Percentiles rank a stretch among this genome's conserved stretches.
phyloP scores from a whole-genome alignment of 2,888 invertebrate genomes.

The Cetonia aurata region DNA sequence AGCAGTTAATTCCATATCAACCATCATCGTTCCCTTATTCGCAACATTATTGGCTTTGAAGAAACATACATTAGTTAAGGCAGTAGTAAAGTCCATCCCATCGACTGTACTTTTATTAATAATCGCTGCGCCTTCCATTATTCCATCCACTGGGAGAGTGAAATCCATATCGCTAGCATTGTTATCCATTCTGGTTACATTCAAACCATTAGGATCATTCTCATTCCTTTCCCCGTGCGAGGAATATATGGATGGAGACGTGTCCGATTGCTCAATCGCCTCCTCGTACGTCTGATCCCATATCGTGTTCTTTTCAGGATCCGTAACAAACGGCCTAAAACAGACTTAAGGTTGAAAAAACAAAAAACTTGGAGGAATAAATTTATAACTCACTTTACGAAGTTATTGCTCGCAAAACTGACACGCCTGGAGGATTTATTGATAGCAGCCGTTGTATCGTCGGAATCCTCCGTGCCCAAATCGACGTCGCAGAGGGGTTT shows the following conservation, averaged over 20 bases:
- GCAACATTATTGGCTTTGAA: neutral
- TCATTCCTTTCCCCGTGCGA: constrained; percentile 12
- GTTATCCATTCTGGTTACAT: neutral
- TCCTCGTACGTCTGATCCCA: constrained; percentile 61
- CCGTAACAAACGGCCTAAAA: constrained; percentile 57
- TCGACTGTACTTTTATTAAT: neutral
- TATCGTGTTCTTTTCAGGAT: constrained; percentile 59
- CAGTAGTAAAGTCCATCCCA: constrained; percentile 33
- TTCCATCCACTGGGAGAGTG: neutral
- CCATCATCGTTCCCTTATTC: neutral
- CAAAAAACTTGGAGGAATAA: neutral
- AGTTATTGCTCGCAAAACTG: constrained; percentile 60
- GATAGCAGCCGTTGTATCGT: constrained; percentile 46
- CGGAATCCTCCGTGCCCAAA: constrained; percentile 48
- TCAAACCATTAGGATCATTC: constrained; percentile 6
- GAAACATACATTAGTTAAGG: neutral
- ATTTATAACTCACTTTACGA: constrained; percentile 55
- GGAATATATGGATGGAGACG: constrained; percentile 33
- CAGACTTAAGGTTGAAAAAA: neutral
- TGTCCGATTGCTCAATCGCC: constrained; percentile 45
- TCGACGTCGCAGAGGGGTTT: constrained; percentile 54
- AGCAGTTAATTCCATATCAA: constrained; percentile 34
- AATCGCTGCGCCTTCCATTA: neutral
- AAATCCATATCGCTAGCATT: constrained; percentile 1
- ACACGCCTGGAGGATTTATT: constrained; percentile 54